Base-by-base conservation (phyloP, 2,113 vertebrate genomes). In the Otis tarda region DNA sequence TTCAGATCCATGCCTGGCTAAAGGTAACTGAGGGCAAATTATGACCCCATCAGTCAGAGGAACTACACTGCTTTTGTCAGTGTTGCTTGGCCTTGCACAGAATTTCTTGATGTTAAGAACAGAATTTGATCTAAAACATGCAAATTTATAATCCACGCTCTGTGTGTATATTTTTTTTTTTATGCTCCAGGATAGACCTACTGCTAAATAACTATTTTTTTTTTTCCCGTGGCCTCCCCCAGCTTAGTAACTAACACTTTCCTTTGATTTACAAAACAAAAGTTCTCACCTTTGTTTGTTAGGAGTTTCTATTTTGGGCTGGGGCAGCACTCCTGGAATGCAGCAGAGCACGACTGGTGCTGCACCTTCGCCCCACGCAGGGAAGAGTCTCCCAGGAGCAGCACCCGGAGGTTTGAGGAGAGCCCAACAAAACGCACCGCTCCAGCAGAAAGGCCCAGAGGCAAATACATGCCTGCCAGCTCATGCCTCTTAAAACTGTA, bases 281-380 rank as follows among this genome's bases (percentile, higher is more conserved):
- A 71, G n/a, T 31, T 75, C 83, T 95, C 82, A 60, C 83, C 55
- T 70, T 52, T 45, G 39, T 35, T 39, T 91, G 75, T 83, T 27
- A 50, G 74, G 49, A 60, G 35, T 55, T 91, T 74, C 83, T 91
- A 45, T 93, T 96, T 27, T 5, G 50, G 91, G 78, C 78, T 92
- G 25, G 9, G 75, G 73, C 71, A 95, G 68, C 25, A 2, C 74
- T 86, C 82, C 70, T 73, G 84, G 95, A 95, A 97, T 94, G 94
- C 49, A 61, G 91, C 75, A 93, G 86, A 96, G 89, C 91, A 61
- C 0, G 87, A 68, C 1, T 69, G 60, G 50, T 57, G 86, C 80
- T 93, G 82, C 55, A 64, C 57, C 89, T 89, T 63, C 14, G 3
- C 65, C 73, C 64, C n/a, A 14, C 1, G 22, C 21, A 65, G 28